Conservation (phyloP, 2,113 vertebrate genomes). For the Callopanchax toddi region DNA sequence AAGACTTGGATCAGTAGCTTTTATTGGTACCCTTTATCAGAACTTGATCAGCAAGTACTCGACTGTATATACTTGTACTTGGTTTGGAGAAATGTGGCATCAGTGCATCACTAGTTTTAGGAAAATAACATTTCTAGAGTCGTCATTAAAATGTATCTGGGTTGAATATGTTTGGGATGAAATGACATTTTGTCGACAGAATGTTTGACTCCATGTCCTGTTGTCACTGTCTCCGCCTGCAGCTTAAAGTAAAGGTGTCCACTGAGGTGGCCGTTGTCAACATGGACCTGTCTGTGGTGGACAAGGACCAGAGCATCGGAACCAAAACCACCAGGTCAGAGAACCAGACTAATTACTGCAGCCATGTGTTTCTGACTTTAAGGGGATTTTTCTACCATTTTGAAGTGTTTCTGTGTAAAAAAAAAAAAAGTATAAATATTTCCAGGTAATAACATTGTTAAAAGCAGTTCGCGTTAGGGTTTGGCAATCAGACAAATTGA, state of each 20-base stretch:
- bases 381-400: too few relatives aligned
- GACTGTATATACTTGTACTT: too few relatives aligned
- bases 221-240: slow-evolving; percentile 13
- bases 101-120: too few relatives aligned
- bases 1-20: too few relatives aligned
- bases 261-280: slow-evolving; percentile 94
- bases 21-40: too few relatives aligned
- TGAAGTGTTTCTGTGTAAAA: too few relatives aligned
- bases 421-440: too few relatives aligned
- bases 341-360: not conserved
- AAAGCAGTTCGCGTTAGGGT: too few relatives aligned
- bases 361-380: not conserved
- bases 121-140: not conserved
- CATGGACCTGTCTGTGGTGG: slow-evolving; percentile 95
- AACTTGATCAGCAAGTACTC: too few relatives aligned
- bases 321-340: slow-evolving; percentile 92
- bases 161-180: not conserved
- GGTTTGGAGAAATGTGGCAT: too few relatives aligned
- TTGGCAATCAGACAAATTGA: too few relatives aligned
- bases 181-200: not conserved
- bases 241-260: slow-evolving; percentile 98
- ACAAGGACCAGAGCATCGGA: slow-evolving; percentile 98
- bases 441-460: too few relatives aligned
- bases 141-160: not conserved
- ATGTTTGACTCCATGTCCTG: not conserved